Conservation (phyloP, 2,888 invertebrate genomes). For the Drosophila monieri region DNA sequence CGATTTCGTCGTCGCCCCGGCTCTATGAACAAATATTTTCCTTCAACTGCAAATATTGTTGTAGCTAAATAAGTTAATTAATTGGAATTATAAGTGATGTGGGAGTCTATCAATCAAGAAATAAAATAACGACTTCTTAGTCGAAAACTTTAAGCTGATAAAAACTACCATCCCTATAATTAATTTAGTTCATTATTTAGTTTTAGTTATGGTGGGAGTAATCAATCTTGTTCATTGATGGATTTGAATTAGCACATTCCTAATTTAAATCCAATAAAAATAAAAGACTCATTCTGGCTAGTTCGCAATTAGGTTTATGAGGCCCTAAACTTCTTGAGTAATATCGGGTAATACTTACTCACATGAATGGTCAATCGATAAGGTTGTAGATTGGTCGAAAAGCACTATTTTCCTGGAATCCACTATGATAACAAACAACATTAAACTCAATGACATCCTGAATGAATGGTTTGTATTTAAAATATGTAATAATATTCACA, state of each 20-base stretch:
- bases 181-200: neutral
- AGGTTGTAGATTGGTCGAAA: neutral
- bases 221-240: neutral
- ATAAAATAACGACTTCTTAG: neutral
- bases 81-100: conserved; percentile 7
- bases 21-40: conserved; percentile 25
- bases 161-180: neutral
- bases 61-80: conserved; percentile 35
- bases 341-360: neutral
- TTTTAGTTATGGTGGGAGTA: neutral
- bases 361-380: conserved; percentile 11
- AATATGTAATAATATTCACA: neutral
- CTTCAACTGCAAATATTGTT: conserved; percentile 24
- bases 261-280: neutral
- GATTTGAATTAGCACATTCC: neutral
- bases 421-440: conserved; percentile 8
- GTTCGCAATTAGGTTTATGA: conserved; percentile 28
- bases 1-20: neutral
- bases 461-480: no score
- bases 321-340: neutral
- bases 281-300: neutral
- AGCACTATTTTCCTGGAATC: neutral
- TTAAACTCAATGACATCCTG: neutral
- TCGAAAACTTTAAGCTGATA: conserved; percentile 1
- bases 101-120: conserved; percentile 13